Evolutionary conservation across 1,140 invertebrate genomes (phyloP), one percentile per base, ranked within the genome.

Genomic region (Drosophila dunni): DNA sequence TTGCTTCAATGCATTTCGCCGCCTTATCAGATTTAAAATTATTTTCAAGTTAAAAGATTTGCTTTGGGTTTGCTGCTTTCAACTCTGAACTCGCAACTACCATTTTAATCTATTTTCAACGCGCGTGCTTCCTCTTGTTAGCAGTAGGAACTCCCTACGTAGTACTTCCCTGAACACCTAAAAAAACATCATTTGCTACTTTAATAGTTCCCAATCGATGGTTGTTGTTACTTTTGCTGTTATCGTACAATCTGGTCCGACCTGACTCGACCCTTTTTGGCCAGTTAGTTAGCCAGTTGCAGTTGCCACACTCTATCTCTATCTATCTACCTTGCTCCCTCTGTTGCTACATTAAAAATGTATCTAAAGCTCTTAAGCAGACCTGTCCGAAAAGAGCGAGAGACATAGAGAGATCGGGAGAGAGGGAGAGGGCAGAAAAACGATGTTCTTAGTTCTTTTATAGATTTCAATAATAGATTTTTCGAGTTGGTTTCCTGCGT

Each of bases 381-480:
- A 91, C 84, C 84, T 81, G 57, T 53, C 74, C 56, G 46, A 62
- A 42, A 46, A 61, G 34, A 33, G 11, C 33, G 34, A 63, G 9
- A 50, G 8, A 7, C 8, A 62, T 10, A 7, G 7, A 10, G 13
- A 11, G 13, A 57, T 4, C 29, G 15, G 7, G 29, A 45, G 20
- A 24, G 13, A 5, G 8, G 6, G 7, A 29, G 24, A 29, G 1
- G 8, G 15, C 45, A 7, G 29, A 42, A 42, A 13, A 10, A 10
- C 11, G 11, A n/a, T 42, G 77, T 64, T 88, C 34, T 40, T 40
- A 56, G 53, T 56, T 63, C 76, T 90, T 91, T 91, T 86, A 91
- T 91, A 91, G 88, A 91, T 91, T 91, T 91, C 88, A 91, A 91
- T 91, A 91, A 91, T 91, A 91, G 88, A 91, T 91, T 91, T 84